Percentiles rank a stretch among this genome's conserved stretches.
Evolutionary conservation across 1,140 invertebrate species (phyloP).

Genomic region (Drosophila melanogaster): Release_6_plus_ISO1_MT NC_004354.4:15114501-15115000

Average conservation of each 20-base stretch:
- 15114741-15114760: conserved; percentile 85
- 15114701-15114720: conserved; percentile 89
- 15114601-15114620: too few species aligned
- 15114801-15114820: conserved; percentile 87
- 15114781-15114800: conserved; percentile 89
- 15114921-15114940: conserved; percentile 88
- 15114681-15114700: conserved; percentile 85
- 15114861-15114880: conserved; percentile 78
- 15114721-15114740: conserved; percentile 88
- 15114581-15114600: too few species aligned
- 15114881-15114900: conserved; percentile 85
- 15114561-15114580: neutral
- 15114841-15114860: conserved; percentile 85
- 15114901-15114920: conserved; percentile 89
- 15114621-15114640: too few species aligned
- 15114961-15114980: conserved; percentile 87
- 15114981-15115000: conserved; percentile 85
- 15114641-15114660: too few species aligned
- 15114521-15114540: neutral
- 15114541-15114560: neutral
- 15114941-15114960: conserved; percentile 89
- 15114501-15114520: neutral
- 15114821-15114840: conserved; percentile 86
- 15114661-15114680: too few species aligned
- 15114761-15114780: conserved; percentile 88